Base-by-base conservation (phyloP, 2,797 vertebrate genomes). In the Adelosebastes latens region DNA sequence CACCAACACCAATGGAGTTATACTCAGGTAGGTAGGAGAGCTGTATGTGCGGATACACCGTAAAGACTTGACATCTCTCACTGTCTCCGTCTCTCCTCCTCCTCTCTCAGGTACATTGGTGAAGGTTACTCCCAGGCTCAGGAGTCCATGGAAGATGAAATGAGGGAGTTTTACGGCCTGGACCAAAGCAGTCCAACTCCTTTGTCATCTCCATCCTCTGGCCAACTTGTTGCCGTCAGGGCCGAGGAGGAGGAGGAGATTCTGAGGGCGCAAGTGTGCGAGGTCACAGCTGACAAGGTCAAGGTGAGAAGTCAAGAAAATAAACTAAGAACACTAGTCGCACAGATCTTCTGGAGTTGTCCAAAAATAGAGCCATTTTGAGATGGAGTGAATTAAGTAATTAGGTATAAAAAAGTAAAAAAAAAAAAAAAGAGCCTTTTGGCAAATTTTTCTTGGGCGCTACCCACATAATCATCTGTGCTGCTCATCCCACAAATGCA, bases 111-210 rank as follows among this genome's bases (percentile, higher is more conserved):
- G 88, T 99, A 98, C 89, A 97, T 99, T 59, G 98, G 98, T 7
- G 96, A 98, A 87, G 96, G 96, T 76, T 99, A 99, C 92, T 99
- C 98, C 12, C 96, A 94, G 55, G 97, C 98, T n/a, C 98, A 98
- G 90, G 98, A 99, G 62, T 90, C 94, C 78, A 97, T 99, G 96
- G 98, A 99, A 91, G 97, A 98, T 77, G 96, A 98, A 66, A 99
- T 99, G 97, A 97, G 97, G 85, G 96, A 95, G 12, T 97, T 96
- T 90, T 99, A 99, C 25, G 88, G 90, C 66, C 92, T 94, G 83
- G 93, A 93, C 29, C 81, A 93, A 55, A 86, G 84, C 13, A 83
- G 87, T 24, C 88, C 90, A 2, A 72, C 93, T 18, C 79, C 92
- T 32, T 55, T 96, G 82, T 88, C 89, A 1, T 90, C 94, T 7